phyloP scores from a whole-genome alignment of 2,888 invertebrate species.

The Cancer borealis region DNA sequence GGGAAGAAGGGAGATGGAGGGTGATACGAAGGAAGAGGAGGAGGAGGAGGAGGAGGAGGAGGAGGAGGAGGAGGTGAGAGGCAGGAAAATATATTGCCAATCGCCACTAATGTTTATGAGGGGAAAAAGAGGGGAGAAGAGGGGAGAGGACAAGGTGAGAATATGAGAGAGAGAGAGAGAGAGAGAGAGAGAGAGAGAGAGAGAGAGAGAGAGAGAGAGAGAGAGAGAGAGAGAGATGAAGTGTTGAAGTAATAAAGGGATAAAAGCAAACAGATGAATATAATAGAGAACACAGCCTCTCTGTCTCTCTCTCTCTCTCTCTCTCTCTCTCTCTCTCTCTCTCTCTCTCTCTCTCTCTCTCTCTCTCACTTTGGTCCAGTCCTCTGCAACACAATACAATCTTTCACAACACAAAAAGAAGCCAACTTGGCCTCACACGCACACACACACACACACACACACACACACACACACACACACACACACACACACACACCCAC shows the following conservation, averaged over 20 bases:
- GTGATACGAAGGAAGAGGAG: neutral
- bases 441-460: no score
- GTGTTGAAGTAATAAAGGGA: neutral
- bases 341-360: neutral
- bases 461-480: no score
- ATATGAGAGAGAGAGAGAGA: neutral
- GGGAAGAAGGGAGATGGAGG: neutral
- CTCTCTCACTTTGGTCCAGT: neutral
- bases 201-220: slow-evolving; percentile 39
- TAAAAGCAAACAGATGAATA: neutral
- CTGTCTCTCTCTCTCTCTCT: neutral
- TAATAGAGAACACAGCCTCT: neutral
- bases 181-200: slow-evolving; percentile 24
- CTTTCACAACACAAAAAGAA: neutral
- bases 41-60: neutral
- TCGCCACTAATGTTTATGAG: slow-evolving; percentile 17
- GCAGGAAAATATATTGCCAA: slow-evolving; percentile 15
- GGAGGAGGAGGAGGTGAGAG: slow-evolving; percentile 3
- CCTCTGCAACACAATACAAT: no score
- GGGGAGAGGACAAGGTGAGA: neutral
- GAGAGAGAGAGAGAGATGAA: slow-evolving; percentile 8
- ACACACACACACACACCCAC: no score
- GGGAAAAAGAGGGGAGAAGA: neutral
- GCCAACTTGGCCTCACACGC: neutral
- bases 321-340: neutral